phyloP scores from a whole-genome alignment of 2,113 vertebrate species.

The Erythrocercus mccallii region DNA sequence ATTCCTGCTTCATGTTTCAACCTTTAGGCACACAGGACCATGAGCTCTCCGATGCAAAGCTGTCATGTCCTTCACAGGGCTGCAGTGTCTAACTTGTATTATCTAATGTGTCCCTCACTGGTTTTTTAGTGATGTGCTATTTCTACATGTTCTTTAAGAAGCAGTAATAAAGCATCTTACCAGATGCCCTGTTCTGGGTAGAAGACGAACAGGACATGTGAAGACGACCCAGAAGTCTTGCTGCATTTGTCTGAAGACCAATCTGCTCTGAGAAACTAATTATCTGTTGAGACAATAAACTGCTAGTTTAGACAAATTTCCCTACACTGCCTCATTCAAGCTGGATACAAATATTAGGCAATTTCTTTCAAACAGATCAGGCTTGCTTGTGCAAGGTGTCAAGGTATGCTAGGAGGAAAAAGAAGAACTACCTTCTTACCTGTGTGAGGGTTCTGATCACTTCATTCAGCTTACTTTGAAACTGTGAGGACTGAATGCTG shows the following conservation, averaged over 20 bases:
- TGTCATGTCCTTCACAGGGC: neutral
- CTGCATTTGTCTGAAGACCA: constrained; percentile 91
- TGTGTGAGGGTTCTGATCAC: constrained; percentile 88
- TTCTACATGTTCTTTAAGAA: neutral
- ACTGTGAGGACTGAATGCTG: constrained; percentile 80
- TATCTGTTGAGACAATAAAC: constrained; percentile 71
- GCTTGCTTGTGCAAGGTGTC: neutral
- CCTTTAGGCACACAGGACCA: neutral
- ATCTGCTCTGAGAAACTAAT: constrained; percentile 87
- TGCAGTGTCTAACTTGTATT: neutral
- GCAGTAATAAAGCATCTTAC: constrained; percentile 65
- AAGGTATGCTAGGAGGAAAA: neutral
- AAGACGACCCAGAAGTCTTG: constrained; percentile 86
- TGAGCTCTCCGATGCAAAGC: neutral
- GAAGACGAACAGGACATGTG: constrained; percentile 85
- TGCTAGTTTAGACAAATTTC: neutral
- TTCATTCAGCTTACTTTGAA: constrained; percentile 87
- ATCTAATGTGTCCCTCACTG: neutral
- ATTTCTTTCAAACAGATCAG: neutral
- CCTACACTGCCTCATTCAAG: neutral
- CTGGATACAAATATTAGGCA: neutral
- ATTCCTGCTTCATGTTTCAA: neutral
- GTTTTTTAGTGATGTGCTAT: neutral
- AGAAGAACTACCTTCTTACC: constrained; percentile 66
- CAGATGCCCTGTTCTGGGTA: constrained; percentile 83